Evolutionary conservation across 2,113 vertebrate species (phyloP).

Genomic region (Ctenodactylus gundi): DNA sequence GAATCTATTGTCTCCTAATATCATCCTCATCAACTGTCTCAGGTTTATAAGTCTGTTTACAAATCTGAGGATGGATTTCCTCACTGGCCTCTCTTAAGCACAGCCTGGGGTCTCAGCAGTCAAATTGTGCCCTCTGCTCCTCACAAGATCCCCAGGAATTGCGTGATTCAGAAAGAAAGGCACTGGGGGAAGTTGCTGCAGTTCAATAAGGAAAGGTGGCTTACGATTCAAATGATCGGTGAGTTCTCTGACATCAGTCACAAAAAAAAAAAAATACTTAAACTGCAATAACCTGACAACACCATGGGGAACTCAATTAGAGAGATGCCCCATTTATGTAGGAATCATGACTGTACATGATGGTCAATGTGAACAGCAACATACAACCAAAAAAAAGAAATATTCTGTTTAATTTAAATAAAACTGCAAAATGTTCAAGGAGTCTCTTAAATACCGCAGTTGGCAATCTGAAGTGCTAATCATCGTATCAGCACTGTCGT

Average conservation of each 20-base stretch:
- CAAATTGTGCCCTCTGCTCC: conserved; percentile 12
- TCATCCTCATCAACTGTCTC: conserved; percentile 51
- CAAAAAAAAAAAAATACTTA: conserved; percentile 61
- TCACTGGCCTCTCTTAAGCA: background rate
- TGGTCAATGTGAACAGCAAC: background rate
- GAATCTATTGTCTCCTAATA: conserved; percentile 28
- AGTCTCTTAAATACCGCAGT: conserved; percentile 39
- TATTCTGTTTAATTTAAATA: background rate
- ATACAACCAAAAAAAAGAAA: background rate
- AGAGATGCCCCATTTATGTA: background rate
- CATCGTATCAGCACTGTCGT: conserved; percentile 14
- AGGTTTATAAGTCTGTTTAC: background rate
- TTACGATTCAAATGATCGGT: background rate
- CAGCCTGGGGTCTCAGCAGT: background rate
- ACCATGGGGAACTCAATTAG: background rate
- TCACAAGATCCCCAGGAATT: background rate
- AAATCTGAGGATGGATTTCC: conserved; percentile 40
- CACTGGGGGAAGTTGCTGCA: background rate
- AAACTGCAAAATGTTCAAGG: background rate
- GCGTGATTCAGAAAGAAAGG: background rate
- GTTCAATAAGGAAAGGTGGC: conserved; percentile 32
- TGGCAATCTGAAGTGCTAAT: conserved; percentile 48
- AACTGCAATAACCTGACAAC: conserved; percentile 3
- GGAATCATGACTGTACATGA: background rate
- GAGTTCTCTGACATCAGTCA: background rate